Conservation (phyloP, 1,140 invertebrate genomes). For the Bombus sylvicola region DNA sequence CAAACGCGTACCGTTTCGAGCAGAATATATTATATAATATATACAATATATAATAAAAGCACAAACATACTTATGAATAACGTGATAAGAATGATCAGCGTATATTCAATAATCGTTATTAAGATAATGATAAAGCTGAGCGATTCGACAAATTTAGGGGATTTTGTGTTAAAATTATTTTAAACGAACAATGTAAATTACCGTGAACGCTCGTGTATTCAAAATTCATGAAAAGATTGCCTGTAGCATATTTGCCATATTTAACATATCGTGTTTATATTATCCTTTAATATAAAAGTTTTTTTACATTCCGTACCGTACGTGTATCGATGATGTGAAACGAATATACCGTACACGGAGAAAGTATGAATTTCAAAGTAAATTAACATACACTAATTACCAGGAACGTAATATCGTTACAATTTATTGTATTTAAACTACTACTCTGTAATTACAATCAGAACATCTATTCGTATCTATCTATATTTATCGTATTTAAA, state of each 20-base stretch:
- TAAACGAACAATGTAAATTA: not conserved
- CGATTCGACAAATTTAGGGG: too few species aligned
- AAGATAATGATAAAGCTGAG: too few species aligned
- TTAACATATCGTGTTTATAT: conserved; percentile 1
- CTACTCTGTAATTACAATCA: not conserved
- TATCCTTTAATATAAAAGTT: too few species aligned
- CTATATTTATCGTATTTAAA: not conserved
- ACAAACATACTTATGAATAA: too few species aligned
- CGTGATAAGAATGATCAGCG: too few species aligned
- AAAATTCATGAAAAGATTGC: not conserved
- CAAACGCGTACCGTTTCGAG: too few species aligned
- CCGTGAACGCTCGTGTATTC: not conserved
- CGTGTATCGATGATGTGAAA: not conserved
- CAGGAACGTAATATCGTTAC: not conserved
- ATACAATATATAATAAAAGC: too few species aligned
- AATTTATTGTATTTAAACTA: conserved; percentile 12
- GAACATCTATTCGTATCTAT: not conserved
- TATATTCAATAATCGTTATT: too few species aligned
- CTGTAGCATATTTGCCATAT: too few species aligned
- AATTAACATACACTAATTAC: conserved; percentile 21
- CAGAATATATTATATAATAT: too few species aligned
- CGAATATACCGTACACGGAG: not conserved
- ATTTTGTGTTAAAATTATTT: not conserved
- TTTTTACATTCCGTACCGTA: too few species aligned
- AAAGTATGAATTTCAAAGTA: conserved; percentile 1